Conservation (phyloP, 2,888 invertebrate species). For the Lochmaea crataegi region DNA sequence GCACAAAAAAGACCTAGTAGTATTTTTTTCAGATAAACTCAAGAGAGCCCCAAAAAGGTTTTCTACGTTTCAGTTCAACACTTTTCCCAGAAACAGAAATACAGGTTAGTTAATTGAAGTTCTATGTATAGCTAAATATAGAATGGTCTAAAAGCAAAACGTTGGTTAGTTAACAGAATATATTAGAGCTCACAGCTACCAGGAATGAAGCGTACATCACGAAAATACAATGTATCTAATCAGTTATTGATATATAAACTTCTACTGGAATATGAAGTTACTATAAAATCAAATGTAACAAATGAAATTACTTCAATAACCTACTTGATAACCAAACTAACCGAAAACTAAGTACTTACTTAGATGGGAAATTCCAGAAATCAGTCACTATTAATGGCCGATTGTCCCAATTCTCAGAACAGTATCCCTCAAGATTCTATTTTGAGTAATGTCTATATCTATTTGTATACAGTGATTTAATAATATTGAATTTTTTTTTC, state of each 20-base stretch:
- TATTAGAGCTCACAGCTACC: not conserved
- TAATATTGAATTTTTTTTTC: too few relatives aligned
- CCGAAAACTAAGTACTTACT: not conserved
- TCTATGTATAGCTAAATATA: not conserved
- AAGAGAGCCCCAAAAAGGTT: not conserved
- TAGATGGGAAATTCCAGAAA: not conserved
- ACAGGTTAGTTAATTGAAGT: not conserved
- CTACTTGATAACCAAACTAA: not conserved
- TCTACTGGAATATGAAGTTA: not conserved
- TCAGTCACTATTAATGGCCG: not conserved
- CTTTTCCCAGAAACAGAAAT: not conserved
- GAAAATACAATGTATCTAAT: not conserved
- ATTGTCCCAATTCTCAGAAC: not conserved
- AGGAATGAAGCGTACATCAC: not conserved
- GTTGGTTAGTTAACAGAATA: not conserved
- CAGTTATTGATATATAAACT: not conserved
- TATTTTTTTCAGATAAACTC: not conserved
- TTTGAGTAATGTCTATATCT: too few relatives aligned
- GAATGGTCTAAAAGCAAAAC: not conserved
- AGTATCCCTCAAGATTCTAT: not conserved
- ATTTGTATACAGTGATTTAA: too few relatives aligned
- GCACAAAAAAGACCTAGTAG: slow-evolving; percentile 11
- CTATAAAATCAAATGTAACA: not conserved
- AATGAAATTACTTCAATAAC: not conserved
- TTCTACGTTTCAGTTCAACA: not conserved